A percentile compares a stretch with the other conserved stretches of the same genome.
Conservation (phyloP, 2,797 vertebrate species). For the Coccyzus lansbergi region DNA sequence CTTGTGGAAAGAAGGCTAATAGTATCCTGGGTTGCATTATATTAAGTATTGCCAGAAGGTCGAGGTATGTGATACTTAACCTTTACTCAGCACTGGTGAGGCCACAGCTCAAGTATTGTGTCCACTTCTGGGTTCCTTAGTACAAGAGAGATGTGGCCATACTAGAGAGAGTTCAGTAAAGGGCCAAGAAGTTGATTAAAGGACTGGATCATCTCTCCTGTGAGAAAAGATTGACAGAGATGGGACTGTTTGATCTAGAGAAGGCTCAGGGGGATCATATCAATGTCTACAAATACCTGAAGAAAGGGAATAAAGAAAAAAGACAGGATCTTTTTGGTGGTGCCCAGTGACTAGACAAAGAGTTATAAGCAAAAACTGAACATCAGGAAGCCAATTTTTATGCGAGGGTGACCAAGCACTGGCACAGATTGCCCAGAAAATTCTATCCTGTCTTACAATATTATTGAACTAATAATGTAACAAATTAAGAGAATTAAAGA, state of each 20-base stretch:
- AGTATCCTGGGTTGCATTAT: not conserved
- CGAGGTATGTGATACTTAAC: not conserved
- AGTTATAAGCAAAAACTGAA: not conserved
- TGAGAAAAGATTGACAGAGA: not conserved
- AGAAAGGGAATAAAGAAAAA: not conserved
- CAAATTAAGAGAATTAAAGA: not conserved
- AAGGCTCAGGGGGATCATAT: not conserved
- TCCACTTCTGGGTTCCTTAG: not conserved
- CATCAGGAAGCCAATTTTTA: not conserved
- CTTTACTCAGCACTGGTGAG: not conserved
- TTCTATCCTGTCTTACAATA: not conserved
- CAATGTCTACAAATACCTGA: not conserved
- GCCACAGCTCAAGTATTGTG: not conserved
- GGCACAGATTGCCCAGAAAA: not conserved
- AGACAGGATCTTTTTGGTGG: not conserved
- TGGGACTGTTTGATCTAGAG: not conserved
- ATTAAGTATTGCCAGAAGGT: not conserved
- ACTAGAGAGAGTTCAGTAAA: not conserved
- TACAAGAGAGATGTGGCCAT: not conserved
- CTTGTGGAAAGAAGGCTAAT: not conserved
- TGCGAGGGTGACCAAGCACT: not conserved
- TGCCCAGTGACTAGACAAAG: not conserved
- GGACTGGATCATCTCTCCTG: not conserved
- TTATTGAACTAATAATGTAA: not conserved
- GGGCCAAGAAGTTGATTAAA: not conserved